Base-by-base conservation (phyloP, 2,888 invertebrate genomes). In the Leucophenga montana region DNA sequence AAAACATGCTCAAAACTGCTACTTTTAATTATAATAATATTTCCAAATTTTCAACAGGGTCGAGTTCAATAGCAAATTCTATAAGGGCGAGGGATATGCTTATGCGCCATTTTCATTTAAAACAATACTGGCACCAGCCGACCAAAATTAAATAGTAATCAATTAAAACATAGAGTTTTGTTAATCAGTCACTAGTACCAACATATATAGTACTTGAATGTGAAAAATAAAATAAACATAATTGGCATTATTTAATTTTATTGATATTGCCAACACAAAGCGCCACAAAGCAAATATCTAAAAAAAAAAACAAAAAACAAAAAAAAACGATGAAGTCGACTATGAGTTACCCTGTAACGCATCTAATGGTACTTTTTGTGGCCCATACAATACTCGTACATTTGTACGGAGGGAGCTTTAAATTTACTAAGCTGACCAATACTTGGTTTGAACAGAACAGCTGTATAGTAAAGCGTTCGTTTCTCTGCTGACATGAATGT, bases 11-110 rank as follows among this genome's bases (percentile, higher is more conserved):
- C 27, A 50, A 16, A 50, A 18, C 13, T 16, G 18, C 18, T 50
- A 8, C 5, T 50, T 50, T 27, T 31, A n/a, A 5, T n/a, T 64
- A 27, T 44, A 39, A 39, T 16, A n/a, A 39, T 39, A 11, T 50
- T 50, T 48, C 1, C 8, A n/a, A 50, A 4, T n/a, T 4, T 8
- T 50, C 8, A 16, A 68, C 85, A 95, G 95, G 95, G 97, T 97
- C 84, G 97, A 97, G 89, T 99, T 99, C 90, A 97, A 98, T 92
- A 97, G 96, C 89, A 97, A 97, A 89, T 97, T 97, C 90, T 97
- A 96, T 88, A 88, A 91, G 18, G 97, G 97, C 72, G 90, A 92
- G 76, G 97, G 97, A 8, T 94, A 95, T 89, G 89, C 92, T 73
- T 97, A 97, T 91, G 91, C 92, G 84, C 96, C 97, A 1, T 97